phyloP scores from a whole-genome alignment of 2,888 invertebrate species.

The Hypselothyrea guttata region DNA sequence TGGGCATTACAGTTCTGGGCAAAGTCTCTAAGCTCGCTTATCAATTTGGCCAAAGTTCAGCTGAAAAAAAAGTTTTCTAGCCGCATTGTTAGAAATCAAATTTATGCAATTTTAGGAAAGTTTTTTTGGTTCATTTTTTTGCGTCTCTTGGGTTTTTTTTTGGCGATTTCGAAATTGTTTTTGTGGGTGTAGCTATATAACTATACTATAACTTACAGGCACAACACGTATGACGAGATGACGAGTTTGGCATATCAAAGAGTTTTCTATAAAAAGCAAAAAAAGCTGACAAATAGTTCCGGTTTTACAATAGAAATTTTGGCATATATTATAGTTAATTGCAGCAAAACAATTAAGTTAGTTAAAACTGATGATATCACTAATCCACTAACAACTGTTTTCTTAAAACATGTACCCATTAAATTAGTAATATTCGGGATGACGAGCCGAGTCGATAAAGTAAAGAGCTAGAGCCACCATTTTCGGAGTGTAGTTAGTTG shows the following conservation, averaged over 20 bases:
- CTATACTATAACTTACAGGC: conserved; percentile 46
- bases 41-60: conserved; percentile 52
- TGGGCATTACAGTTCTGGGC: conserved; percentile 52
- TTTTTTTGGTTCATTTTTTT: conserved; percentile 31
- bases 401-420: too few species aligned
- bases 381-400: too few species aligned
- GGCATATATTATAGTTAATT: too few species aligned
- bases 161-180: conserved; percentile 62
- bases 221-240: conserved; percentile 45
- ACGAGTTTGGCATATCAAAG: conserved; percentile 56
- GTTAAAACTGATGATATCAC: too few species aligned
- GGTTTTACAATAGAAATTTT: too few species aligned
- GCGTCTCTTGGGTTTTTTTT: conserved; percentile 38
- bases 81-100: conserved; percentile 55
- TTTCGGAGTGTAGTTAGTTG: too few species aligned
- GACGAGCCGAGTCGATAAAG: too few species aligned
- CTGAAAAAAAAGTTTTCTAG: conserved; percentile 21
- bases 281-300: too few species aligned
- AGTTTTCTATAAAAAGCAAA: conserved; percentile 49
- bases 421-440: too few species aligned
- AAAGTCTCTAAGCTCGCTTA: conserved; percentile 32
- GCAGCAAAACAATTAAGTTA: too few species aligned
- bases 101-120: conserved; percentile 62
- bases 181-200: conserved; percentile 32
- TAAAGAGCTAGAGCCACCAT: too few species aligned